These are phyloP conservation scores for Tinamus major DNA, from an alignment of 2,797 vertebrate genomes.

Conservation along the genomic window DNA sequence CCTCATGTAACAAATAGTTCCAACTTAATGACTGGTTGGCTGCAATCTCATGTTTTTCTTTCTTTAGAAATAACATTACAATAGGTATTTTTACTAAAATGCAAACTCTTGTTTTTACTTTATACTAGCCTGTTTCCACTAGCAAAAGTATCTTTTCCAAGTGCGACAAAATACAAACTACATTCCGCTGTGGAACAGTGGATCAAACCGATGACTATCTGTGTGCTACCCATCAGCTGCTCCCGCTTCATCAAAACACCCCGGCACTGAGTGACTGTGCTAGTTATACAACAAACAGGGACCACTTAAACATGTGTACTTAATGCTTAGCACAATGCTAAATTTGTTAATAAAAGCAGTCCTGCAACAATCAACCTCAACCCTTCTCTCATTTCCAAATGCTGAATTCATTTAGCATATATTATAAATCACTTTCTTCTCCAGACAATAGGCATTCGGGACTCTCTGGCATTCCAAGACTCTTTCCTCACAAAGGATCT, in stretches of 20 bases:
- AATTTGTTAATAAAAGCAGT: slow-evolving; percentile 31
- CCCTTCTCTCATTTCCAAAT: neutral
- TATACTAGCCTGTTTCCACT: neutral
- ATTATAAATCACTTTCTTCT: slow-evolving; percentile 38
- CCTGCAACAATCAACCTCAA: slow-evolving; percentile 19
- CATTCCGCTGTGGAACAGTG: neutral
- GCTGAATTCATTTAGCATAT: neutral
- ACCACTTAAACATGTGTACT: neutral
- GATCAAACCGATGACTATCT: slow-evolving; percentile 1
- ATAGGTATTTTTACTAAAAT: accelerated
- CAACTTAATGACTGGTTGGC: neutral
- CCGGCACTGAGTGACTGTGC: neutral
- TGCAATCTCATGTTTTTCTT: neutral
- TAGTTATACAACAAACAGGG: neutral
- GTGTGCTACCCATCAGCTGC: neutral
- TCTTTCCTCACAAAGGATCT: neutral
- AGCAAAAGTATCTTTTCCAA: neutral
- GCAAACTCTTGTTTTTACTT: neutral
- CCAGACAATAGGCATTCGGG: slow-evolving; percentile 13
- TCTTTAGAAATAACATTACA: neutral
- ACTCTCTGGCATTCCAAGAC: neutral
- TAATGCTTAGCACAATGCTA: neutral
- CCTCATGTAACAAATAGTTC: neutral
- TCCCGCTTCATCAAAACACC: slow-evolving; percentile 25
- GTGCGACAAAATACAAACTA: neutral